Conservation (phyloP, 1,140 invertebrate species). For the Drosophila littoralis region DNA sequence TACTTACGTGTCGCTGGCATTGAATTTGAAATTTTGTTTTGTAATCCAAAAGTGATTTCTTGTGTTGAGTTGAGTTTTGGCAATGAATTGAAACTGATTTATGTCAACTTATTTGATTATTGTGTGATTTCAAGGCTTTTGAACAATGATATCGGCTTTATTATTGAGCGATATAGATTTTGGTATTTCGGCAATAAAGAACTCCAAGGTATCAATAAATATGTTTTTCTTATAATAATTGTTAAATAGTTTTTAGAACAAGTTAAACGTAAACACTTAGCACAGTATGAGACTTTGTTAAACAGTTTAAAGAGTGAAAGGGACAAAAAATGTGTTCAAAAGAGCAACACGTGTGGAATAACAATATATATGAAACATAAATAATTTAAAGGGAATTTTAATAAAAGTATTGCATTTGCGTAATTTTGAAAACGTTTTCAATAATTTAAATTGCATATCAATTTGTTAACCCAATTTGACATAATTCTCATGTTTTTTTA, state of each 20-base stretch:
- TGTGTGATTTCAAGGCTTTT: constrained; percentile 27
- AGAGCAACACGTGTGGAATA: constrained; percentile 17
- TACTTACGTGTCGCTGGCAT: constrained; percentile 59
- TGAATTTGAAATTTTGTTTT: constrained; percentile 43
- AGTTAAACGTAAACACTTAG: constrained; percentile 42
- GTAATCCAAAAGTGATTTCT: constrained; percentile 60
- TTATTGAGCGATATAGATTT: constrained; percentile 18
- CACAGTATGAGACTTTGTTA: constrained; percentile 36
- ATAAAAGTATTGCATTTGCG: constrained; percentile 40
- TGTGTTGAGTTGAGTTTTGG: constrained; percentile 19
- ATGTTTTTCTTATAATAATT: background rate
- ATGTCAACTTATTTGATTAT: constrained; percentile 43
- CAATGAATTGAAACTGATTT: constrained; percentile 35
- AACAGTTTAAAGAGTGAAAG: constrained; percentile 18
- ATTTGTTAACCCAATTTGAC: constrained; percentile 11
- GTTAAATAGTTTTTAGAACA: constrained; percentile 31
- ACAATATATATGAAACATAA: constrained; percentile 25
- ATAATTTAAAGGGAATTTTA: constrained; percentile 20
- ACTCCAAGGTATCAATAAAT: constrained; percentile 26
- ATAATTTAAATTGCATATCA: background rate
- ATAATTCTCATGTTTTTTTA: background rate
- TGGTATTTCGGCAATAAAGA: constrained; percentile 2
- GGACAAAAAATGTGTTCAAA: constrained; percentile 7
- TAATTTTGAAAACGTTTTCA: constrained; percentile 31
- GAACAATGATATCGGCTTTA: constrained; percentile 2